phyloP scores from a whole-genome alignment of 2,888 invertebrate genomes.

The Masnerella sp. region DNA sequence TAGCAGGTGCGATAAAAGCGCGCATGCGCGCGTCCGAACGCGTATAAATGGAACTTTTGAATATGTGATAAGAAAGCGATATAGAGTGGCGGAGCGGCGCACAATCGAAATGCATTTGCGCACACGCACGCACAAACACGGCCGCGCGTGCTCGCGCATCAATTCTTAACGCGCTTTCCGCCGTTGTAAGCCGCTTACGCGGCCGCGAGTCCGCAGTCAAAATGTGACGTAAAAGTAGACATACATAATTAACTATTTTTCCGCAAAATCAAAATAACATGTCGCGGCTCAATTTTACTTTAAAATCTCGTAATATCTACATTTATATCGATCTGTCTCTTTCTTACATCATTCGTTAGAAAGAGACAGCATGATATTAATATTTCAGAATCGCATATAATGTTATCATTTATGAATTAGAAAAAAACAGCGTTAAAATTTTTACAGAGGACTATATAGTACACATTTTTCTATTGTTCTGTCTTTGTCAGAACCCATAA shows the following conservation, averaged over 20 bases:
- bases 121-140: slow-evolving; percentile 29
- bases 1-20: slow-evolving; percentile 38
- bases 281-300: no score
- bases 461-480: no score
- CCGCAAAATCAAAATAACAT: slow-evolving; percentile 1
- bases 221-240: slow-evolving; percentile 47
- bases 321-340: no score
- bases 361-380: no score
- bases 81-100: slow-evolving; percentile 23
- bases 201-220: slow-evolving; percentile 45
- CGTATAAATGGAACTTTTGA: slow-evolving; percentile 50
- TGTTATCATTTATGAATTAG: no score
- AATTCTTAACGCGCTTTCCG: slow-evolving; percentile 51
- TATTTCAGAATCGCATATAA: no score
- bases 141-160: slow-evolving; percentile 26
- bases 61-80: slow-evolving; percentile 59
- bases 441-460: no score
- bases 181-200: slow-evolving; percentile 47
- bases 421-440: no score
- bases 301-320: no score
- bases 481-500: no score
- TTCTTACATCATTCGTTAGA: no score
- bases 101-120: slow-evolving; percentile 57
- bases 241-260: slow-evolving; percentile 46
- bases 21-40: slow-evolving; percentile 27